These are phyloP conservation scores for Flexamia atlantica DNA, from an alignment of 2,888 invertebrate species.

Conservation along the genomic window DNA sequence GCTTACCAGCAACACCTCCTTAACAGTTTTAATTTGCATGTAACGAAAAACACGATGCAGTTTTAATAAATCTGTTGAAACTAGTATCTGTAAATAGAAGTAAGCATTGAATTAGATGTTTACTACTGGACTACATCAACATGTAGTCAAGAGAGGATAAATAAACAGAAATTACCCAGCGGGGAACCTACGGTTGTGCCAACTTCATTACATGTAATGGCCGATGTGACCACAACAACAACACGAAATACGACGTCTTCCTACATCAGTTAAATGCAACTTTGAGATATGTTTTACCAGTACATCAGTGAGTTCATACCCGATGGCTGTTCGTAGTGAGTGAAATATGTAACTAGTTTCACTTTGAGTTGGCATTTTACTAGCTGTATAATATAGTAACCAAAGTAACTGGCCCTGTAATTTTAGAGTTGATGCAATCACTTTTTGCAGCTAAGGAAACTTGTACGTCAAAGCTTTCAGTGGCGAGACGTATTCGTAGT, in stretches of 20 bases:
- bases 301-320: constrained; percentile 1
- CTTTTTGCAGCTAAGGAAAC: no score
- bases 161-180: constrained; percentile 51
- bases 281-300: constrained; percentile 13
- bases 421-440: no score
- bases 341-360: constrained; percentile 18
- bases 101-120: constrained; percentile 45
- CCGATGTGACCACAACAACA: constrained; percentile 29
- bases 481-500: no score
- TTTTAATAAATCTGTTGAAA: constrained; percentile 8
- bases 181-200: constrained; percentile 23
- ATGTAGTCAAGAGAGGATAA: constrained; percentile 30
- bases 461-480: no score
- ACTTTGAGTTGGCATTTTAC: neutral
- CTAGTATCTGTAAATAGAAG: constrained; percentile 32
- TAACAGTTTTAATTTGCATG: neutral
- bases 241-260: constrained; percentile 34
- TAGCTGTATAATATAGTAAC: neutral
- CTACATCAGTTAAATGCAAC: constrained; percentile 9
- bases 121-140: constrained; percentile 26
- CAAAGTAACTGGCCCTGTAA: no score
- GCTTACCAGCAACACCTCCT: neutral
- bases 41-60: neutral
- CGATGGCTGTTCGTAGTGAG: neutral
- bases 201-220: constrained; percentile 49